Conservation (phyloP, 2,888 invertebrate species). For the Syrphus vitripennis region DNA sequence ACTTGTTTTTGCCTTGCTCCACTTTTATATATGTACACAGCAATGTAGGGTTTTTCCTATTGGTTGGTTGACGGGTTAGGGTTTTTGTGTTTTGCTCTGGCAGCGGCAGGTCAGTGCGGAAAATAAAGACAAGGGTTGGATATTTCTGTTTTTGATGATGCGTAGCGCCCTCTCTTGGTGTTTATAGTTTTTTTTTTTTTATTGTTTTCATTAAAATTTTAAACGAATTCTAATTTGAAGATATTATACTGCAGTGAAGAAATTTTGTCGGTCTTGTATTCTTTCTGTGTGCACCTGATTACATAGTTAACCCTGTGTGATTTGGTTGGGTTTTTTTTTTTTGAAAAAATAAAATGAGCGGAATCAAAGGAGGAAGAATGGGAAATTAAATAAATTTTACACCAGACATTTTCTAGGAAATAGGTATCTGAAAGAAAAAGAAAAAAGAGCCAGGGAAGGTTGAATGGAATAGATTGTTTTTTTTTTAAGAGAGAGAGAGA, state of each 20-base stretch:
- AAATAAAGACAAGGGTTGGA: constrained; percentile 23
- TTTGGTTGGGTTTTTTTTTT: not conserved
- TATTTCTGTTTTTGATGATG: constrained; percentile 50
- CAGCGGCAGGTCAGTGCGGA: constrained; percentile 27
- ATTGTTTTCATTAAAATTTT: constrained; percentile 29
- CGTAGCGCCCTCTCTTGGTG: constrained; percentile 35
- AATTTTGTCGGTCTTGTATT: not conserved
- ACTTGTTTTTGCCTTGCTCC: not conserved
- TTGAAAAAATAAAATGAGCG: not conserved
- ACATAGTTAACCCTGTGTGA: constrained; percentile 1
- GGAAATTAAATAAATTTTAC: constrained; percentile 26
- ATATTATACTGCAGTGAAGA: constrained; percentile 33
- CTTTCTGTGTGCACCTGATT: constrained; percentile 12
- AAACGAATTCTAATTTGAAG: constrained; percentile 51
- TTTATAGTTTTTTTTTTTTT: constrained; percentile 1
- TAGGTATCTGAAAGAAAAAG: not conserved
- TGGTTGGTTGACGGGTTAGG: constrained; percentile 1
- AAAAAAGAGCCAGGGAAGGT: not conserved
- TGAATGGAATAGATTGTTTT: not conserved
- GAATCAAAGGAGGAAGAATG: constrained; percentile 8
- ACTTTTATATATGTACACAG: too few species aligned
- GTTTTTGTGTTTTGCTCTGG: not conserved
- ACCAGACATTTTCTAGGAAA: not conserved
- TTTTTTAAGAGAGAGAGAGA: not conserved
- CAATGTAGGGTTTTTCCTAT: constrained; percentile 11